Base-by-base conservation (phyloP, 2,888 invertebrate genomes). In the Nymphalis urticae region DNA sequence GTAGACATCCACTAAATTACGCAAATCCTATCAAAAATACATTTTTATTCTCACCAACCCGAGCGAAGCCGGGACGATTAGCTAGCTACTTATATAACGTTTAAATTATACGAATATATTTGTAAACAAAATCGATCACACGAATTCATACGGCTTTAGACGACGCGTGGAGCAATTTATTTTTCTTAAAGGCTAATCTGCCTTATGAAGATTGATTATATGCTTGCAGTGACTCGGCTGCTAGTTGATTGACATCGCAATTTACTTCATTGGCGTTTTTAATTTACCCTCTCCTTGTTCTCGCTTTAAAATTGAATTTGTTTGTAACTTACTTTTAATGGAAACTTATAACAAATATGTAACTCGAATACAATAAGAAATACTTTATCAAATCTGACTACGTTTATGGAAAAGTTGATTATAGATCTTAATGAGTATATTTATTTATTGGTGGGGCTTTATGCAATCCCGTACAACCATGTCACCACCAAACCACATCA, bases 211-310 rank as follows among this genome's bases (percentile, higher is more conserved):
- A 90, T 90, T 88, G 89, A 90, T 90, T 78, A 82, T 82, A 76
- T 76, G 81, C 83, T 78, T 73, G 82, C 42, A 42, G 42, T 87
- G 88, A 88, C 87, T 82, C 80, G 76, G 82, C 85, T 67, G 69
- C 75, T 66, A 72, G 76, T 84, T 88, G 90, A 90, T 89, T 90
- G 90, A 90, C 90, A 85, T 85, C 79, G 88, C 89, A 88, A 90
- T 90, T 88, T 89, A 87, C 86, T 87, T 80, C 85, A 86, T 87
- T 84, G 87, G 84, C 85, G 82, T 88, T 87, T 89, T 88, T 89
- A 90, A 90, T 89, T 89, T 85, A 87, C 80, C 82, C 82, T 81
- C 80, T 79, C 76, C 58, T 68, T 70, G 70, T 71, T 13, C 47
- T 50, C 16, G 42, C 13, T 16, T 53, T 50, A 4, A 47, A 64